Percentiles rank a stretch among this genome's conserved stretches.
phyloP scores from a whole-genome alignment of 2,888 invertebrate genomes.

The Unio delphinus region DNA sequence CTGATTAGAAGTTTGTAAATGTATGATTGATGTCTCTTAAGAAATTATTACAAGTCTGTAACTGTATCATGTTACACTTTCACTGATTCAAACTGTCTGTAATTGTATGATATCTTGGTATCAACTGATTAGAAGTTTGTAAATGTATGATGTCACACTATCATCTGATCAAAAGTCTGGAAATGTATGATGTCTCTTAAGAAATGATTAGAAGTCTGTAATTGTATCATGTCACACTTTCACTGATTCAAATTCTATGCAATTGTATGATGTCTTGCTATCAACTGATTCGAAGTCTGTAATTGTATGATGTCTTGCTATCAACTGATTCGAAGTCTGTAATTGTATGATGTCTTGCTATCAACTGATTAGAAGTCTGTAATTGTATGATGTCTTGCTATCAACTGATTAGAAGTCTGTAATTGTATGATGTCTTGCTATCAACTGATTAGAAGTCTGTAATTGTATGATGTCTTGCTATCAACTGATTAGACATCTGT shows the following conservation, averaged over 20 bases:
- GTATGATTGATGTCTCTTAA: not conserved
- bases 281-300: not conserved
- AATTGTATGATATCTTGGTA: not conserved
- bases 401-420: not conserved
- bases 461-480: too few relatives aligned
- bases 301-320: not conserved
- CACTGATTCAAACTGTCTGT: not conserved
- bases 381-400: not conserved
- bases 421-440: not conserved
- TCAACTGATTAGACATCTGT: not conserved
- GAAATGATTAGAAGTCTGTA: not conserved
- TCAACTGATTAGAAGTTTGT: not conserved
- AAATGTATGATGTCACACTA: not conserved
- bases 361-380: not conserved
- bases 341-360: not conserved
- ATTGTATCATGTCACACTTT: not conserved
- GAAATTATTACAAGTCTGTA: too few relatives aligned
- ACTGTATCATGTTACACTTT: not conserved
- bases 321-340: not conserved
- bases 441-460: not conserved
- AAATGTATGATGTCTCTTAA: not conserved
- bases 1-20: too few relatives aligned
- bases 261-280: not conserved
- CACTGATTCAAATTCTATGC: not conserved
- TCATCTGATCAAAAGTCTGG: not conserved